Percentiles rank a stretch among this genome's conserved stretches.
These are phyloP conservation scores for Podarcis lilfordi DNA, from an alignment of 2,797 vertebrate genomes.

Conservation along the genomic window DNA sequence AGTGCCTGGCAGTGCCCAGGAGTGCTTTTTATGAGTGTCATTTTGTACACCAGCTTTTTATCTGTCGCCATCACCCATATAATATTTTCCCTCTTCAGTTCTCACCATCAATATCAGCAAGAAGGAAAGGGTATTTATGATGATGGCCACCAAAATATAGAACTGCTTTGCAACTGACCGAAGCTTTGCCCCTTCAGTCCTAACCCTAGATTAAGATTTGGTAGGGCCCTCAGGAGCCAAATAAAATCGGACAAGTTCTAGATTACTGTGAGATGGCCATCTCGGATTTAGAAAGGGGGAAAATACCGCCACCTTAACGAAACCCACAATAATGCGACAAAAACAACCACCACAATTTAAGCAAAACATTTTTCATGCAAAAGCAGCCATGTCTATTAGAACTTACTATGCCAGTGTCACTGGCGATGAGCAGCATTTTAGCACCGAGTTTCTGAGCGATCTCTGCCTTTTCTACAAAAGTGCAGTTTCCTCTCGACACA, in stretches of 20 bases:
- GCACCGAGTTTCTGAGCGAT: slow-evolving; percentile 85
- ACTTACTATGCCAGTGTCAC: slow-evolving; percentile 76
- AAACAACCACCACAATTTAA: background rate
- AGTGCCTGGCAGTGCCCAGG: no score
- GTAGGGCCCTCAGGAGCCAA: background rate
- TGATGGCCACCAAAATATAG: no score
- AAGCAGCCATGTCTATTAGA: background rate
- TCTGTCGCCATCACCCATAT: no score
- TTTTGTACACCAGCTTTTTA: no score
- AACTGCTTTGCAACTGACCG: no score
- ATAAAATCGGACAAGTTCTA: background rate
- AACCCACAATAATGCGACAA: no score
- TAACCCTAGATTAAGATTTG: background rate
- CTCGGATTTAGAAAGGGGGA: no score
- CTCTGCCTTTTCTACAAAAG: slow-evolving; percentile 84
- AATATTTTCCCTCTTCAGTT: no score
- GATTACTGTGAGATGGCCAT: background rate
- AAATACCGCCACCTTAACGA: no score
- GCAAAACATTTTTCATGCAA: background rate
- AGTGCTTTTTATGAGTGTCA: no score
- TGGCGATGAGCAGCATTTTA: slow-evolving; percentile 86
- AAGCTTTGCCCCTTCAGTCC: background rate
- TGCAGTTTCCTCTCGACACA: slow-evolving; percentile 86
- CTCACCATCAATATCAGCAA: no score
- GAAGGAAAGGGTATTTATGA: no score